These are phyloP conservation scores for Chrysaora quinquecirrha DNA, from an alignment of 30 jellyfish, hydroid and myxozoan genomes.

Conservation along the genomic window DNA sequence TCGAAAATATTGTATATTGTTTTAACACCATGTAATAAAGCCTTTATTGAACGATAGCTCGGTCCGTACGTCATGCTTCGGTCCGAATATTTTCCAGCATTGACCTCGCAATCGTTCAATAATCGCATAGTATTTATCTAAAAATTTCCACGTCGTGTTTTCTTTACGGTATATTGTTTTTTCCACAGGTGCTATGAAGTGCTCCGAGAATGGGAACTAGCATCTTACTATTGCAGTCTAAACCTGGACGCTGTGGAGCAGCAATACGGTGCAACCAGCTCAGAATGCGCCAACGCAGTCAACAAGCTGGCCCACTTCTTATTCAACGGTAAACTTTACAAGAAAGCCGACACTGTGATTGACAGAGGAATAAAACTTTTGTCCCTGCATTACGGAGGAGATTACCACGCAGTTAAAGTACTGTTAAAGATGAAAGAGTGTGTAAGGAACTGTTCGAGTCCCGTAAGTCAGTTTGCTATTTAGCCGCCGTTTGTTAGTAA, in stretches of 20 bases:
- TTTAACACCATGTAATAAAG: too few relatives aligned
- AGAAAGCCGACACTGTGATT: conserved; percentile 55
- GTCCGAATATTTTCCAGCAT: too few relatives aligned
- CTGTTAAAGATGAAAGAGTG: conserved; percentile 61
- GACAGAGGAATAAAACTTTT: conserved; percentile 67
- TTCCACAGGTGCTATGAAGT: conserved; percentile 65
- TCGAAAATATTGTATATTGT: too few relatives aligned
- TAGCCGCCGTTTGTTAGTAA: too few relatives aligned
- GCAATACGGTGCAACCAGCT: conserved; percentile 63
- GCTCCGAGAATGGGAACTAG: conserved; percentile 79
- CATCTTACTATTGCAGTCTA: conserved; percentile 73
- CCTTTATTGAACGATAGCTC: too few relatives aligned
- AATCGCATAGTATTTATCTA: too few relatives aligned
- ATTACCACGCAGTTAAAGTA: conserved; percentile 42
- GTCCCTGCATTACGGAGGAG: conserved; percentile 69
- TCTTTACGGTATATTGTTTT: not conserved
- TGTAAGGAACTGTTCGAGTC: conserved; percentile 47
- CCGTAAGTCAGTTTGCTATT: conserved; percentile 56
- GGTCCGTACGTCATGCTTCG: too few relatives aligned
- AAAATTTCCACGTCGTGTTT: too few relatives aligned
- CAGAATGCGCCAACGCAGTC: conserved; percentile 67
- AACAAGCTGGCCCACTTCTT: conserved; percentile 50
- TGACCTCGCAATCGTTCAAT: too few relatives aligned
- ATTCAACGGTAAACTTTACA: conserved; percentile 47
- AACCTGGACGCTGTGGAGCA: conserved; percentile 64